These are phyloP conservation scores for Fringilla coelebs DNA, from an alignment of 2,797 vertebrate genomes.

Conservation along the genomic window DNA sequence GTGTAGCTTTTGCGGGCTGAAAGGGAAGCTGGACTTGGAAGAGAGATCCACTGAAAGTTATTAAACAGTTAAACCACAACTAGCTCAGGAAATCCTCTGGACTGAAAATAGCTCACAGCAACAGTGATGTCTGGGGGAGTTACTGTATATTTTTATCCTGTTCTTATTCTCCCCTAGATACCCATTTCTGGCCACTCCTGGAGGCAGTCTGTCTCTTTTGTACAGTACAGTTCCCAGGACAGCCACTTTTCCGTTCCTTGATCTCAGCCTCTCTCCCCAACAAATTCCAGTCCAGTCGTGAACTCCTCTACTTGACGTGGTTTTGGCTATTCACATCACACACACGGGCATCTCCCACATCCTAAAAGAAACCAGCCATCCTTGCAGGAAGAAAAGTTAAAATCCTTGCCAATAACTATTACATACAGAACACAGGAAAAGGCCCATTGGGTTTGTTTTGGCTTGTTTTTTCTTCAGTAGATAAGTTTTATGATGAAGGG, in stretches of 20 bases:
- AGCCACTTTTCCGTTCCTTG: neutral
- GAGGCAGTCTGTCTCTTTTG: neutral
- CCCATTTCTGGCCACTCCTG: neutral
- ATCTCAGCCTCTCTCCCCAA: neutral
- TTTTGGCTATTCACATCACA: neutral
- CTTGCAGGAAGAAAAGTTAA: neutral
- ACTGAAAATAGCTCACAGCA: slow-evolving; percentile 31
- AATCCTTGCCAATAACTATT: neutral
- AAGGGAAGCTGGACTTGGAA: neutral
- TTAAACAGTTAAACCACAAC: slow-evolving; percentile 16
- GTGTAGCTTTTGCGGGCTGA: neutral
- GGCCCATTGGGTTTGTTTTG: neutral
- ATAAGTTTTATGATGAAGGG: neutral
- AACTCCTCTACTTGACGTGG: neutral
- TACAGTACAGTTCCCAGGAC: neutral
- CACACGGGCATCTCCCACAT: neutral
- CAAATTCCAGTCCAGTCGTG: neutral
- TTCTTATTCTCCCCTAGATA: neutral
- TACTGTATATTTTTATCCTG: neutral
- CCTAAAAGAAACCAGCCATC: neutral
- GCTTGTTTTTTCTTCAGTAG: neutral
- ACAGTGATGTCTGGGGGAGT: neutral
- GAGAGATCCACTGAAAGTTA: neutral
- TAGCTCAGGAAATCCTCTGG: slow-evolving; percentile 33
- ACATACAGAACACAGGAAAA: neutral